Evolutionary conservation across 2,888 invertebrate genomes (phyloP), one percentile per base, ranked within the genome.

Genomic region (Drosophila nigricruria): DNA sequence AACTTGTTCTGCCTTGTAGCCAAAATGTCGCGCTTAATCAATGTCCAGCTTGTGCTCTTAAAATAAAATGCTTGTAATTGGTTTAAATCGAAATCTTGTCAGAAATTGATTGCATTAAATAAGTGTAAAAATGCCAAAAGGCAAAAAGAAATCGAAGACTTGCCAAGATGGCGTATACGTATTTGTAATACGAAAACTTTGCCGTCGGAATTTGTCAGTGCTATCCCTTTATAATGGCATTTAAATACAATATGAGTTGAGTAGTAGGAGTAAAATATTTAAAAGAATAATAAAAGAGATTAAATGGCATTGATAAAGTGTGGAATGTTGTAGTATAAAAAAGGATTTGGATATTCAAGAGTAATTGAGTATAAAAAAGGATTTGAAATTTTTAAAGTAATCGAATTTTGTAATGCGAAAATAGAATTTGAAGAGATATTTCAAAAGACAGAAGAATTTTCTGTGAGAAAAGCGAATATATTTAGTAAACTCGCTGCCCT

Each of bases 21-120:
- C 6, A 32, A 23, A 67, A n/a, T 45, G 42, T 50, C 40, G 8
- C 14, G 36, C 36, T 25, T 40, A 23, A 47, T 57, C 18, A 56
- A 36, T 34, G 40, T 75, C 18, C n/a, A 54, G 54, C 25, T 42
- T 34, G n/a, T 25, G 32, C 57, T 60, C 34, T 62, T 38, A 32
- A 38, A 25, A 38, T 42, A 10, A 34, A 43, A 32, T n/a, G 27
- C 25, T 18, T 38, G 6, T 10, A 66, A 66, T 54, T 66, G 5
- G 20, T 0, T 5, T 42, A 64, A 18, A 12, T 30, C 34, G 10
- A 40, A 54, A 54, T 42, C 14, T 56, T 30, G 9, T 30, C 38
- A 53, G n/a, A 6, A 12, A 36, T 30, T 30, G 3, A 53, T 38
- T 53, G 10, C 4, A 38, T 53, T 53, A 53, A 38, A 38, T 27